Base-by-base conservation (phyloP, 2,888 invertebrate genomes). In the Muschampia plurimacula region DNA sequence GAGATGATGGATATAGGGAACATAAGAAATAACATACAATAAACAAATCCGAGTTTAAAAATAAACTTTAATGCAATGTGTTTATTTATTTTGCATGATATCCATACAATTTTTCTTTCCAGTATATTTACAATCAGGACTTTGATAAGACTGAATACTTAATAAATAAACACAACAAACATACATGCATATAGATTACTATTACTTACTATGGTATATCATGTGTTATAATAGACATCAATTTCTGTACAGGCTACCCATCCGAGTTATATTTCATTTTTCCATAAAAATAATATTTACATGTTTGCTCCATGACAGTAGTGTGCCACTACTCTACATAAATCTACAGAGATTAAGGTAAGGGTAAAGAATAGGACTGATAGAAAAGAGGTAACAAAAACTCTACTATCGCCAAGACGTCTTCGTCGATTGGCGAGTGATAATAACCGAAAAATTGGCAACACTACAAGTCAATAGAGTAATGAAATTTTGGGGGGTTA, bases 171-270 rank as follows among this genome's bases (percentile, higher is more conserved):
- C 2, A 46, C 46, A 46, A 46, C 46, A 46, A 13, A 46, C 13
- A 46, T 44, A 10, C 9, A 44, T 22, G 39, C 39, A 39, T 39
- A 39, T 39, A 6, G 7, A 4, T 39, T 39, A 39, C 39, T 39
- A 39, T 39, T 39, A 7, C 7, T 6, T 7, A 6, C 4, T 44
- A 44, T 10, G 9, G 4, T 46, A 52, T 52, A 52, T 52, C 52
- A 52, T 52, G 52, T 15, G 52, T 52, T 57, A 28, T 7, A 60
- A 63, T 63, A 64, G 44, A 69, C 69, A 69, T 52, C 63, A 41
- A 69, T 57, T 69, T 69, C 32, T 69, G 69, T 69, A 69, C 69
- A 69, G 55, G 62, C 36, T 15, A 22, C 41, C 69, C 69, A 69
- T 69, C 63, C 69, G 63, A 69, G 69, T 60, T 41, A 0, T 52